Percentiles rank a stretch among this genome's conserved stretches.
phyloP scores from a whole-genome alignment of 2,888 invertebrate genomes.

The Ochropacha duplaris region DNA sequence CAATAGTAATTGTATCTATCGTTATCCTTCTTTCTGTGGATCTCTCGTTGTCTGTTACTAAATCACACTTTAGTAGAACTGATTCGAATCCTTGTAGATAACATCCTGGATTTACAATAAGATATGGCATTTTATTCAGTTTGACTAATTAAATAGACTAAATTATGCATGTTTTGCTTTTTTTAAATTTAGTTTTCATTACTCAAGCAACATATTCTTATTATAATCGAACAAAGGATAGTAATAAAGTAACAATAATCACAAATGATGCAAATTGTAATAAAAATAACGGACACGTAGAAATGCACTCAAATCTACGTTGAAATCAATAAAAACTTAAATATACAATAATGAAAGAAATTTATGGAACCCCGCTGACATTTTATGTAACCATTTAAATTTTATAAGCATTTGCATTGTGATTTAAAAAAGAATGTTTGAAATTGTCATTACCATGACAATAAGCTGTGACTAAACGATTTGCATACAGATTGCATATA shows the following conservation, averaged over 20 bases:
- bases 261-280: not conserved
- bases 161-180: not conserved
- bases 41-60: too few relatives aligned
- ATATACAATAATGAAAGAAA: not conserved
- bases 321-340: not conserved
- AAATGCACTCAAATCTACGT: not conserved
- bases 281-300: not conserved
- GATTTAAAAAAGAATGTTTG: constrained; percentile 26
- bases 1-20: not conserved
- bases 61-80: too few relatives aligned
- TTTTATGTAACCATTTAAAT: not conserved
- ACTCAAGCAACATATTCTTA: not conserved
- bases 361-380: not conserved
- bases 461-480: constrained; percentile 48
- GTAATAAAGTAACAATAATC: not conserved
- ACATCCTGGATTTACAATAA: too few relatives aligned
- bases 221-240: not conserved
- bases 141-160: too few relatives aligned
- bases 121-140: too few relatives aligned
- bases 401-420: constrained; percentile 5
- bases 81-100: too few relatives aligned
- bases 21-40: not conserved
- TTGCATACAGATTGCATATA: constrained; percentile 74
- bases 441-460: constrained; percentile 41
- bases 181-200: not conserved